These are phyloP conservation scores for Hylaea fasciaria DNA, from an alignment of 2,888 invertebrate species.

Conservation along the genomic window DNA sequence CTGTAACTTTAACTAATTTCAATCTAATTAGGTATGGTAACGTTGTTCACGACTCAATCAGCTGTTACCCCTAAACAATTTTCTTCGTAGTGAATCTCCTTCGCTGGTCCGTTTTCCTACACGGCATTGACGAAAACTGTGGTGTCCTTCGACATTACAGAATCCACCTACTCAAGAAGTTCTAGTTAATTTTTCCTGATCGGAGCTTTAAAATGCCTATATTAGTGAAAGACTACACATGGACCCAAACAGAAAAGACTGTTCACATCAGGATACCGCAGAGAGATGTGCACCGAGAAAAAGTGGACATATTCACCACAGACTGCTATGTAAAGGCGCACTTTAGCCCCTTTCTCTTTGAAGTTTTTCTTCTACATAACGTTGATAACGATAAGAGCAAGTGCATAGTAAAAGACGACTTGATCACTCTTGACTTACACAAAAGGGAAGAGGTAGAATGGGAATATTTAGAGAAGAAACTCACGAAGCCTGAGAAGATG, in stretches of 20 bases:
- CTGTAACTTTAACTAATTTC: too few species aligned
- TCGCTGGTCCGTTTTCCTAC: too few species aligned
- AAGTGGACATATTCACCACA: conserved; percentile 88
- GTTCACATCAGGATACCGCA: conserved; percentile 88
- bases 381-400: conserved; percentile 87
- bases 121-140: too few species aligned
- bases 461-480: conserved; percentile 83
- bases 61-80: too few species aligned
- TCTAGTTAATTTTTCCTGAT: too few species aligned
- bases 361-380: conserved; percentile 87
- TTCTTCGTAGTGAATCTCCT: too few species aligned
- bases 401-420: conserved; percentile 86
- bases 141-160: too few species aligned
- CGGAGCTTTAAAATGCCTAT: too few species aligned
- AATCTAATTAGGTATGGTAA: too few species aligned
- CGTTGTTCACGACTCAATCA: too few species aligned
- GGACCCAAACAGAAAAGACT: conserved; percentile 88
- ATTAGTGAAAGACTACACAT: conserved; percentile 89
- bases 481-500: conserved; percentile 84
- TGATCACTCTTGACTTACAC: conserved; percentile 87
- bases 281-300: conserved; percentile 85
- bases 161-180: too few species aligned
- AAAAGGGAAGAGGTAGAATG: conserved; percentile 85
- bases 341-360: conserved; percentile 90
- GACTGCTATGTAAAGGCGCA: conserved; percentile 89